These are phyloP conservation scores for Corythornis cristatus DNA, from an alignment of 2,113 vertebrate genomes.

Conservation along the genomic window DNA sequence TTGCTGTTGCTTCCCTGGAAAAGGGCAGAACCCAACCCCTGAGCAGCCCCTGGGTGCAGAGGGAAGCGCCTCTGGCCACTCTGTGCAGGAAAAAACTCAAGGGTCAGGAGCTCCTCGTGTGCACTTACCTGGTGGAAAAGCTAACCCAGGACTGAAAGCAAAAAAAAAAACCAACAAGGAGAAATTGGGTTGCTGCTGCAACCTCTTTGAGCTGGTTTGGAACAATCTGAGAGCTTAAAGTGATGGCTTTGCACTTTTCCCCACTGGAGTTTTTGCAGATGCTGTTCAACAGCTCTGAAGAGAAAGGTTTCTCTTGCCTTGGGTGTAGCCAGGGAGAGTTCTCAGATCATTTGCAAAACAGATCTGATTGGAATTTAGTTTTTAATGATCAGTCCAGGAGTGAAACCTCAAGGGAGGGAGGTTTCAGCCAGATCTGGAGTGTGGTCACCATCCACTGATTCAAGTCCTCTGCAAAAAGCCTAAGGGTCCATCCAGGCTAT, in stretches of 20 bases:
- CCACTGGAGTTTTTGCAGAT: neutral
- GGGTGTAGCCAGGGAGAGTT: slow-evolving; percentile 31
- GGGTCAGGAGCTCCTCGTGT: fast-evolving
- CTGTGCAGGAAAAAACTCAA: neutral
- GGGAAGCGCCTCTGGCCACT: neutral
- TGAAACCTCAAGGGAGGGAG: fast-evolving
- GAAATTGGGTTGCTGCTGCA: neutral
- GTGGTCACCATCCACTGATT: neutral
- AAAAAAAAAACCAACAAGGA: neutral
- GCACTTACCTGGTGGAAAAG: neutral
- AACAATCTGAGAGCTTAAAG: neutral
- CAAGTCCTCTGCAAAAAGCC: neutral
- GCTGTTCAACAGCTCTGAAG: neutral
- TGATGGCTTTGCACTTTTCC: neutral
- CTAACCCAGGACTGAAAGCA: neutral
- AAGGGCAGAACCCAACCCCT: neutral
- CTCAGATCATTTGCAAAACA: neutral
- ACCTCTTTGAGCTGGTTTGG: neutral
- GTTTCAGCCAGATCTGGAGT: neutral
- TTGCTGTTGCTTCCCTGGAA: neutral
- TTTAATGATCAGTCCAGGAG: neutral
- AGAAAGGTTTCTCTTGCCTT: slow-evolving; percentile 35
- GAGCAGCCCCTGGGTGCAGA: neutral
- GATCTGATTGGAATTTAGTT: slow-evolving; percentile 1
- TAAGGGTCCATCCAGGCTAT: neutral